Evolutionary conservation across 2,797 vertebrate genomes (phyloP), one percentile per base, ranked within the genome.

Genomic region (Melanotaenia pygmaea): DNA sequence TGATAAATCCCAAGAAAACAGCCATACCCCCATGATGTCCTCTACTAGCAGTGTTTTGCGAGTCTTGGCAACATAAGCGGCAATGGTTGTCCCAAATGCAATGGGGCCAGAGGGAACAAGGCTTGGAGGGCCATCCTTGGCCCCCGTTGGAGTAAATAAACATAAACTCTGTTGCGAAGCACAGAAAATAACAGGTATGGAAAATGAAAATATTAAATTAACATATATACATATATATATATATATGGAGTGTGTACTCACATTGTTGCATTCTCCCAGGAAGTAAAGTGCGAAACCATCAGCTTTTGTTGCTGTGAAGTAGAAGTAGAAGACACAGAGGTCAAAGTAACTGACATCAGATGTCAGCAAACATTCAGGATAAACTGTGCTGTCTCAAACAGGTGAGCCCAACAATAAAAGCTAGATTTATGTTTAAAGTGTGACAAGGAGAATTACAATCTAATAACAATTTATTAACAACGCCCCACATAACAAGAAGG

Each of bases 261-360:
- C 97, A 94, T 98, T 99, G 96, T 98, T 99, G 95, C 98, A 98
- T 95, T 99, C 98, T 93, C 97, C 98, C 90, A 99, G 95, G 94
- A 99, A 99, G 94, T 99, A 99, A 83, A 99, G 96, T 95, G 96
- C 96, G 96, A 99, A 99, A 94, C 96, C 96, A 91, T 99, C 98
- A 88, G 98, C 98, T 95, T 97, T 99, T 72, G 98, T 99, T 93
- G 97, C 98, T 99, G 96, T 69, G 28, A 28, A 28, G 28, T 28
- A 28, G 93, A 87, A 64, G 66, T 64, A 79, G 50, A 54, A 60
- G 16, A 84, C 13, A 72, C 7, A 51, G 45, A 65, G 20, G 32
- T 70, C 62, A 80, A 43, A 51, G 64, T 34, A 69, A 18, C n/a
- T 68, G 38, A 54, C 59, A 70, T 64, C 20, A 67, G 51, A 38